Evolutionary conservation across 2,888 invertebrate species (phyloP).

Genomic region (Baccha elongata): DNA sequence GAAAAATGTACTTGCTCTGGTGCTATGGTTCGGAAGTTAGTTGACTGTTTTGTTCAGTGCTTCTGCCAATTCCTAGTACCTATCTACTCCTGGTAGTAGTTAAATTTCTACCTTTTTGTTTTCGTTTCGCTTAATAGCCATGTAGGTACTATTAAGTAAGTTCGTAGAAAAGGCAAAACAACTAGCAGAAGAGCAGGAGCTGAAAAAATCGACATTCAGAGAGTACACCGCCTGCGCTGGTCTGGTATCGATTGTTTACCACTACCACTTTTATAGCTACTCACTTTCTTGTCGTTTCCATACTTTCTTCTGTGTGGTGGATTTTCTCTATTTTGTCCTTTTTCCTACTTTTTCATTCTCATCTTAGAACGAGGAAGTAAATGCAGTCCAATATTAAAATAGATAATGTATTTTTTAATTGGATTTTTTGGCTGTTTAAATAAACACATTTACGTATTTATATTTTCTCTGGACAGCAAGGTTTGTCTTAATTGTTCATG

Average conservation of each 20-base stretch:
- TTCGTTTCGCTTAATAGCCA: constrained; percentile 34
- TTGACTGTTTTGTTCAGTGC: constrained; percentile 15
- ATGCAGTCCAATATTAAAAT: not conserved
- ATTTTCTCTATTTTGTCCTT: constrained; percentile 22
- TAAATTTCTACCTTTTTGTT: constrained; percentile 44
- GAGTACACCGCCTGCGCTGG: constrained; percentile 64
- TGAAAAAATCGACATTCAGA: too few relatives aligned
- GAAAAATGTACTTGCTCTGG: constrained; percentile 11
- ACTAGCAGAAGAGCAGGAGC: constrained; percentile 5
- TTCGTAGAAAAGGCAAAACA: constrained; percentile 43
- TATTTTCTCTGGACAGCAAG: too few relatives aligned
- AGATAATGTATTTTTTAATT: not conserved
- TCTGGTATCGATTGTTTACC: constrained; percentile 71
- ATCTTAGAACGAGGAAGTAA: constrained; percentile 3
- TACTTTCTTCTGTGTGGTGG: constrained; percentile 44
- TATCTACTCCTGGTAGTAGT: constrained; percentile 8
- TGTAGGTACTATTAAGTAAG: constrained; percentile 41
- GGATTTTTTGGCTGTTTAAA: not conserved
- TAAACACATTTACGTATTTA: not conserved
- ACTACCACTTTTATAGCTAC: constrained; percentile 64
- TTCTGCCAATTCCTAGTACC: constrained; percentile 6
- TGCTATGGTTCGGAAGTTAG: not conserved
- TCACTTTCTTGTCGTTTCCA: constrained; percentile 57
- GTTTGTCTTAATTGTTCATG: too few relatives aligned
- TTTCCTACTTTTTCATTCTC: not conserved